Evolutionary conservation across 1,140 invertebrate genomes (phyloP), one percentile per base, ranked within the genome.

Genomic region (Drosophila pachea): DNA sequence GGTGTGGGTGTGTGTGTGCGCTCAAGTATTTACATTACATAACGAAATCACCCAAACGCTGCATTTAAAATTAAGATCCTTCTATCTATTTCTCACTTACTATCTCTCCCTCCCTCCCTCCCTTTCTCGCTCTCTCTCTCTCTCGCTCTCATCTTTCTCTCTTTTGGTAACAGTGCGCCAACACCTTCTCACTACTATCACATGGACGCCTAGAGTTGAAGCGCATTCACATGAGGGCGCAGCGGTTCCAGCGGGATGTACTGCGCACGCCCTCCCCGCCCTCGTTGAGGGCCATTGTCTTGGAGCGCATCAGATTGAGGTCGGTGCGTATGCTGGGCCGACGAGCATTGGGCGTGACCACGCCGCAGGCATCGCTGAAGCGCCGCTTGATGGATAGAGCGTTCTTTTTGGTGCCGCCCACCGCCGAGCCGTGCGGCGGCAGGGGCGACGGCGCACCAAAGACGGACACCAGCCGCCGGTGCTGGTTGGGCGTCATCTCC

Each of bases 401-500:
- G 73, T 93, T 94, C 90, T 94, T 94, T 81, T 94, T 94, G 82
- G 92, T 92, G 88, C 92, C 92, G 73, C 92, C 91, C 88, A 92
- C 92, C 29, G 91, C 91, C 59, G 92, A 91, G 33, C 92, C 92
- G 72, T 93, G 92, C 0, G 93, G 92, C 0, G 94, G 93, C 50
- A 94, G 87, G 7, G 93, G 93, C 56, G 93, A 94, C 0, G 94
- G 94, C 38, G 93, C 93, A 4, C 94, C 94, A 66, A 94, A 94
- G 4, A 92, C 89, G 14, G 93, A 91, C 87, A 93, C 93, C n/a
- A 93, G 91, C 6, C 93, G 91, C 73, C 94, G 93, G 87, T 96
- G 95, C 79, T 95, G 93, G 79, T 95, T 95, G 0, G 95, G 95
- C n/a, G 95, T 95, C 95, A 96, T 96, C 90, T 96, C 95, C 75